Conservation (phyloP, 2,797 vertebrate genomes). For the Mormyrops attenuatus region DNA sequence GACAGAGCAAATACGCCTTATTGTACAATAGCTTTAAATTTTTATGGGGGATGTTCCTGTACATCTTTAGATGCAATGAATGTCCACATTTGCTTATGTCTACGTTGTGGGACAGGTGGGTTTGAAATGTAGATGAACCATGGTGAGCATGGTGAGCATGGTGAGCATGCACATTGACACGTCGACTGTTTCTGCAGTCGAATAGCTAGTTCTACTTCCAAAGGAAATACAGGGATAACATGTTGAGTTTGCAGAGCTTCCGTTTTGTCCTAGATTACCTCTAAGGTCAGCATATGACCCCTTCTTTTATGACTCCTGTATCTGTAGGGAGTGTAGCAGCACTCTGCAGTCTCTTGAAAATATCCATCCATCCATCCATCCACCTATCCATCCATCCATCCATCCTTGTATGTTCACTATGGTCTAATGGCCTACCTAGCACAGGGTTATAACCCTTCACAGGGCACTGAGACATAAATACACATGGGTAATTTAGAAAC, state of each 20-base stretch:
- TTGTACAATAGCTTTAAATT: neutral
- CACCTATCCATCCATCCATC: neutral
- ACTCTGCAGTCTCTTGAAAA: neutral
- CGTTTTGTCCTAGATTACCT: neutral
- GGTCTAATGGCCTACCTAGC: neutral
- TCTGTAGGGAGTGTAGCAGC: neutral
- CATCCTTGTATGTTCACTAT: neutral
- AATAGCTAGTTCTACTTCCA: neutral
- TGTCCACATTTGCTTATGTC: neutral
- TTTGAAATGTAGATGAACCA: neutral
- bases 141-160: too few species aligned
- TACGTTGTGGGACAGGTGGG: neutral
- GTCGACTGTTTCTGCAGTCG: neutral
- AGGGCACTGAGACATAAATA: neutral
- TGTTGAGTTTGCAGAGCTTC: neutral
- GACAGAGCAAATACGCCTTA: neutral
- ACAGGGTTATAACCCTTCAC: neutral
- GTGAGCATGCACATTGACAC: neutral
- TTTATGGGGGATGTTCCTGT: neutral
- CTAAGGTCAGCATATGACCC: neutral
- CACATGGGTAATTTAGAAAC: neutral
- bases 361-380: neutral
- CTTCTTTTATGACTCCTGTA: neutral
- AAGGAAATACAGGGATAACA: neutral
- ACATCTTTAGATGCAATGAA: neutral